Evolutionary conservation across 2,797 vertebrate species (phyloP), one percentile per base, ranked within the genome.

Genomic region (Propithecus perrieri): DNA sequence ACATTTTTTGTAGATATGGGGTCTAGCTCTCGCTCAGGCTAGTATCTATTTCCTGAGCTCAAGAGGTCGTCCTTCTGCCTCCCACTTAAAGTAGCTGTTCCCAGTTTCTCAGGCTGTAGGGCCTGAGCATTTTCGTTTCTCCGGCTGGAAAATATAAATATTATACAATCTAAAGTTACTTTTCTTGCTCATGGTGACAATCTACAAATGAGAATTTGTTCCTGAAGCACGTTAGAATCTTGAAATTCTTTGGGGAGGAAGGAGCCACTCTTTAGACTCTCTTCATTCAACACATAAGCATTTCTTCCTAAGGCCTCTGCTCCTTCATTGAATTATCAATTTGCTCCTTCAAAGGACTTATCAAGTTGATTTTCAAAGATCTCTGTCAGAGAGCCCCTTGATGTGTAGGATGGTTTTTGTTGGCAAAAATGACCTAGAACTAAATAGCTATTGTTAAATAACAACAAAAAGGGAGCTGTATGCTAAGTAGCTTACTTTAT

Each of bases 381-480:
- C 89, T 71, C 38, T n/a, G 53, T 78, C 71, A 57, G 53, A 79
- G 85, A 41, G 33, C n/a, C 41, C 59, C 53, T 94, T 72, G 35
- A 76, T 55, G 28, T 43, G 9, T 35, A 48, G 28, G 76, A 48
- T 57, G 33, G 35, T 15, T 71, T 89, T 63, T 26, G 30, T 72
- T 86, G 63, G 55, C 89, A 87, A 50, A 96, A 97, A 93, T 76
- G 71, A 72, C 55, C 76, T 80, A 72, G 35, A 83, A 50, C 43
- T 95, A 69, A 85, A 67, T 85, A 78, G 17, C 63, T 90, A 0
- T 89, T 93, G 76, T 94, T 91, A n/a, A 43, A 83, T n/a, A 28
- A 71, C 26, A 41, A 22, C n/a, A 18, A 88, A 84, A 89, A 72
- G 20, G 26, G 71, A 79, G 14, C 46, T 71, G 5, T 92, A n/a